Base-by-base conservation (phyloP, 2,113 vertebrate species). In the Eira barbara region DNA sequence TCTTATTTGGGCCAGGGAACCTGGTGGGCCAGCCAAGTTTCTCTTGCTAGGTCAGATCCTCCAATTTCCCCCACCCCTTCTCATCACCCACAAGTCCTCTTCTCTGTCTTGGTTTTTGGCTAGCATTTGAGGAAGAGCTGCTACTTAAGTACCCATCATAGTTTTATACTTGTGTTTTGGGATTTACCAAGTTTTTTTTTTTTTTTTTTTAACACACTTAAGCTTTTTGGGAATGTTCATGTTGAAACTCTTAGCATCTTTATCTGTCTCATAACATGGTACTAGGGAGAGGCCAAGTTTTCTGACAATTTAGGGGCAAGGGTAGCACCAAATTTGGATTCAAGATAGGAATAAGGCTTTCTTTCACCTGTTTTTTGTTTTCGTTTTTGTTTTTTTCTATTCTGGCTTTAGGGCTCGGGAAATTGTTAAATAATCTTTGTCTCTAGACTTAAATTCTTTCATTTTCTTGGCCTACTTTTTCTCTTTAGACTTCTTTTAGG, bases 381-480 rank as follows among this genome's bases (percentile, higher is more conserved):
- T n/a, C n/a, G n/a, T n/a, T n/a, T n/a, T 42, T 69, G 6, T 86
- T 79, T 55, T 17, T 92, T 93, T 9, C 63, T 90, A 45, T 85
- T 93, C 39, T 81, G 55, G 21, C 34, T 92, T 95, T 12, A 90
- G 18, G 55, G 29, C 63, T 88, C 42, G 18, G 25, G 76, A 81
- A n/a, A 57, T 85, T 91, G 27, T 13, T 63, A 87, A 96, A 63
- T 80, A 52, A 49, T 94, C 39, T 78, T 96, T 97, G 63, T 76
- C 27, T 52, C 36, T 85, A 3, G 27, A 47, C 71, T 94, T 92
- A 86, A 42, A 91, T 95, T 88, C 49, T 88, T 87, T 42, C 29
- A 52, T 92, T 86, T 96, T 84, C 31, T 93, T 90, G 29, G 14
- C 20, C 12, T 94, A 25, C 25, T 31, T 92, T 95, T 95, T 78